Evolutionary conservation across 1,140 invertebrate genomes (phyloP), one percentile per base, ranked within the genome.

Genomic region (Caenorhabditis brenneri): DNA sequence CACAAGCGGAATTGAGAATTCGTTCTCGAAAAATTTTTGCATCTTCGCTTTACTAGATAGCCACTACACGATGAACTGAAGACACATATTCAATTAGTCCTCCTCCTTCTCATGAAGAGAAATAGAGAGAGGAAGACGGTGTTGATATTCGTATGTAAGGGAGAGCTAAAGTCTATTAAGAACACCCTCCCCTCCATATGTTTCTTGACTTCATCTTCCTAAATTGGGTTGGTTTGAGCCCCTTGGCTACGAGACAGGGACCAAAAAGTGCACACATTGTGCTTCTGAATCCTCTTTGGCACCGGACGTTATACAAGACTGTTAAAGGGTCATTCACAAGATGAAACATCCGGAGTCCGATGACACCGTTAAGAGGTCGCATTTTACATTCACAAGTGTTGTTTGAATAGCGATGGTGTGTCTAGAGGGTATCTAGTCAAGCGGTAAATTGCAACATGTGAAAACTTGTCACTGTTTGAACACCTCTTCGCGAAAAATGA

Each of bases 371-470:
- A n/a, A n/a, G n/a, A 6, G 5, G 39, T 42, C 39, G 12, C 36
- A 0, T 24, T 24, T 74, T 29, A 33, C 7, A 24, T 42, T n/a
- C 10, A 74, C 65, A 46, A 46, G n/a, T n/a, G n/a, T n/a, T 74
- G 65, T 74, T 74, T 74, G 65, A 74, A 74, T 42, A 74, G 65
- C 42, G 65, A 36, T 1, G 31, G 49, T n/a, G 22, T 51, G 22
- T 33, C 60, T 29, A 36, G 33, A 74, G 5, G 12, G 22, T 74
- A 46, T n/a, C 65, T 19, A 74, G 36, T 46, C 29, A 74, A 74
- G 65, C 65, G 65, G 65, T 74, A 74, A 74, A 74, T 74, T 74
- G 65, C 65, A 74, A 74, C 65, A 74, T 46, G 36, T 42, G 58
- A 65, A 51, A 65, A 33, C 31, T 65, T 65, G 58, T 65, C 29